A percentile compares a stretch with the other conserved stretches of the same genome.
Evolutionary conservation across 2,797 vertebrate genomes (phyloP).

Genomic region (Falco peregrinus): DNA sequence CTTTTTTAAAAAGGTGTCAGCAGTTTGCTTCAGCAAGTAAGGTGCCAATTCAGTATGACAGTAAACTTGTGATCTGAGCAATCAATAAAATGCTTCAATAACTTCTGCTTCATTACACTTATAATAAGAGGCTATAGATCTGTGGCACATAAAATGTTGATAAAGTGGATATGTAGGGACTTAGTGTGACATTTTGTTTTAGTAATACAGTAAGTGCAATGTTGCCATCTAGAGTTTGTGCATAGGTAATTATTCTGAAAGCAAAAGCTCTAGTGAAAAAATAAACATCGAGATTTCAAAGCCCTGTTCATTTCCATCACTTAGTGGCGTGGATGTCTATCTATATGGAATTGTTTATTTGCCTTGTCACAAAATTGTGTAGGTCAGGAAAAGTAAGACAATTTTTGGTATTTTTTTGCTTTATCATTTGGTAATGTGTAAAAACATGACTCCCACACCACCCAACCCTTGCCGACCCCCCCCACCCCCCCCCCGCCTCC

Average conservation of each 20-base stretch:
- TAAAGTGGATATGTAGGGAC: constrained; percentile 77
- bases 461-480: accelerated
- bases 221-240: constrained; percentile 90
- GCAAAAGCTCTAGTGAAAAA: background rate
- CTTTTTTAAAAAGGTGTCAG: constrained; percentile 94
- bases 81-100: constrained; percentile 95
- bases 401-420: background rate
- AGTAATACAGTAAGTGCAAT: constrained; percentile 83
- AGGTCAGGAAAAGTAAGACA: background rate
- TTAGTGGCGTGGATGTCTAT: background rate
- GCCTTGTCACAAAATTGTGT: constrained; percentile 9
- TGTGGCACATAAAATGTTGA: constrained; percentile 83
- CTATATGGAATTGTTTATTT: background rate
- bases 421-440: background rate
- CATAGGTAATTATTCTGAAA: constrained; percentile 72
- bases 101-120: constrained; percentile 91
- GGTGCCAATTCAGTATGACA: constrained; percentile 92
- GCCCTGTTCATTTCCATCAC: constrained; percentile 34
- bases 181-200: constrained; percentile 61
- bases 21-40: constrained; percentile 90
- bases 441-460: background rate
- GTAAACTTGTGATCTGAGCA: constrained; percentile 91
- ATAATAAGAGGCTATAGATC: constrained; percentile 93
- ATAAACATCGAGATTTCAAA: constrained; percentile 9
- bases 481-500: accelerated